These are phyloP conservation scores for Eutolmus rufibarbis DNA, from an alignment of 2,888 invertebrate species.

Conservation along the genomic window DNA sequence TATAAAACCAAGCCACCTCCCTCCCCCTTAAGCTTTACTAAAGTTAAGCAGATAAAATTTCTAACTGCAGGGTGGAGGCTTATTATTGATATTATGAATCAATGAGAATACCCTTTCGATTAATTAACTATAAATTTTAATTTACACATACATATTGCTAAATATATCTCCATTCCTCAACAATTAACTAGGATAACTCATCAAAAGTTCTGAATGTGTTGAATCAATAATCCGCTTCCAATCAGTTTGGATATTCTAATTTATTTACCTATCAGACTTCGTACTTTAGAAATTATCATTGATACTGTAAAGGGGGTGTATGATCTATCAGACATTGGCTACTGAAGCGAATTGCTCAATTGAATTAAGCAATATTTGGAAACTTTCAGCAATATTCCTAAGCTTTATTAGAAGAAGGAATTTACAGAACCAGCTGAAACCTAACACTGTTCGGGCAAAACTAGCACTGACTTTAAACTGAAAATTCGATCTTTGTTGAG, in stretches of 20 bases:
- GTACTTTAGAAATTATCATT: background rate
- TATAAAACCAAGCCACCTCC: no score
- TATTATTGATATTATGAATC: no score
- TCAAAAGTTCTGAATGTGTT: background rate
- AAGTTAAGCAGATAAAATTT: no score
- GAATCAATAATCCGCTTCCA: background rate
- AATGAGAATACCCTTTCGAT: no score
- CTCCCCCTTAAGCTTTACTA: no score
- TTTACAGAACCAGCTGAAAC: background rate
- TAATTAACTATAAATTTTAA: no score
- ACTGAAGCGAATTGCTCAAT: background rate
- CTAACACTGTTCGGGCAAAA: background rate
- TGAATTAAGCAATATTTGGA: background rate
- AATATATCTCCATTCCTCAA: no score
- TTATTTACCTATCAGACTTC: background rate
- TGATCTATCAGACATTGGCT: background rate
- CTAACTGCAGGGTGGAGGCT: no score
- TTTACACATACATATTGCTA: no score
- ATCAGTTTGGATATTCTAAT: background rate
- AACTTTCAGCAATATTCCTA: background rate
- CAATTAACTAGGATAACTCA: background rate
- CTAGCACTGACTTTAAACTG: background rate
- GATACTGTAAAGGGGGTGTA: background rate
- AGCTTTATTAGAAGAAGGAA: background rate
- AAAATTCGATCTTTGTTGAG: background rate